phyloP scores from a whole-genome alignment of 2,888 invertebrate genomes.

The Alloscopus bannaensis region DNA sequence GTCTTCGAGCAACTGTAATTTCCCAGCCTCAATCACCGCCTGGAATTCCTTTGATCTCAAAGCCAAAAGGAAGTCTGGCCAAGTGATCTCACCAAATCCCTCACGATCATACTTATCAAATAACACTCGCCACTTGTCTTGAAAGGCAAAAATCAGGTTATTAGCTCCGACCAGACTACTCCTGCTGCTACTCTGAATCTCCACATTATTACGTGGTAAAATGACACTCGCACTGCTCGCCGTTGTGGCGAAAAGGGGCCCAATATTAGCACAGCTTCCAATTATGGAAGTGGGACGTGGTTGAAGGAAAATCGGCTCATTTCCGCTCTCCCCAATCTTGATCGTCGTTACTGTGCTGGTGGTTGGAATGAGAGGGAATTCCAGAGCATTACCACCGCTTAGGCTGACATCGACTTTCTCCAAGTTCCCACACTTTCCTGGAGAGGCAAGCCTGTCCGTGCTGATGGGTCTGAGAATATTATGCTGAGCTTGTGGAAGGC shows the following conservation, averaged over 20 bases:
- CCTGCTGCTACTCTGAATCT: conserved; percentile 16
- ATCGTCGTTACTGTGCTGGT: conserved; percentile 24
- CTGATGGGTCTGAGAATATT: conserved; percentile 4
- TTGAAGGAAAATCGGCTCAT: conserved; percentile 23
- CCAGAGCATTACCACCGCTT: conserved; percentile 4
- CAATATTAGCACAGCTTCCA: conserved; percentile 48
- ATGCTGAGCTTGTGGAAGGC: conserved; percentile 31
- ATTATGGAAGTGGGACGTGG: conserved; percentile 58
- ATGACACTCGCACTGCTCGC: conserved; percentile 6
- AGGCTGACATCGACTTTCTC: not conserved
- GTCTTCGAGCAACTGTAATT: conserved; percentile 69
- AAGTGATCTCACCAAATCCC: conserved; percentile 94
- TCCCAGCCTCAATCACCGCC: conserved; percentile 80
- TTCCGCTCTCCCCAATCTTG: conserved; percentile 41
- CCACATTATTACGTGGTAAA: not conserved
- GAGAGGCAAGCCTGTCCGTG: not conserved
- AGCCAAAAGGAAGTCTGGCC: conserved; percentile 88
- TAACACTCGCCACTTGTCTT: conserved; percentile 68
- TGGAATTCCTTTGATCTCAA: conserved; percentile 86
- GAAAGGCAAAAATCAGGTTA: conserved; percentile 42
- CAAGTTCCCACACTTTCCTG: not conserved
- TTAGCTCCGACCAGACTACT: conserved; percentile 27
- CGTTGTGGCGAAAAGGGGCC: no score
- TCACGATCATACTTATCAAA: conserved; percentile 88
- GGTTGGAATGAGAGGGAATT: conserved; percentile 1